Base-by-base conservation (phyloP, 2,888 invertebrate species). In the Endotricha flammealis region DNA sequence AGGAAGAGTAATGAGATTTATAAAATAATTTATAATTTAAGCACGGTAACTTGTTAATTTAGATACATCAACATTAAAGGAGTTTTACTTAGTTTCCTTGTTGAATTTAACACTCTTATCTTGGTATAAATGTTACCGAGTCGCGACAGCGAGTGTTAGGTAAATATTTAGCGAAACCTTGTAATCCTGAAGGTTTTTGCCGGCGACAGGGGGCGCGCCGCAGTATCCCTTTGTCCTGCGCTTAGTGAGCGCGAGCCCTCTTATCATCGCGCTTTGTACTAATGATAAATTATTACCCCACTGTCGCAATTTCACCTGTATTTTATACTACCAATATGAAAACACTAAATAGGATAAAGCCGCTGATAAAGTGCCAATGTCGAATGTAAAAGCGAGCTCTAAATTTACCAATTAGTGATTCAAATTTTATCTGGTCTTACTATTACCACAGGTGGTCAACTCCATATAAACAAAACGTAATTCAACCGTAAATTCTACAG, bases 141-240 rank as follows among this genome's bases (percentile, higher is more conserved):
- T n/a, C n/a, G 41, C 46, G 37, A 32, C 39, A 56, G 57, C 59
- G 65, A 74, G 68, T 73, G 69, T 68, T 67, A 62, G 63, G 68
- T 71, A 74, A 77, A 79, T 79, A 76, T 81, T 80, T 77, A 69
- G 63, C 64, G 59, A 64, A 63, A 67, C 65, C 60, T 52, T 63
- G 64, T 79, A 78, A 78, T 77, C 75, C 76, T 59, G 50, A 46
- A 51, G 64, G 70, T 74, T 77, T 76, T 75, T 77, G 69, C 70
- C 44, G 41, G 38, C 33, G 46, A 35, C 29, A 12, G 29, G 42
- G 50, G 38, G 48, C 29, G 39, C 44, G 42, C 44, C 48, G 41
- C 41, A 55, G 53, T 55, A 55, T 63, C 64, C 69, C 61, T 75
- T 77, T 72, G 70, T 73, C 61, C 65, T 50, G 49, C 56, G 57